Evolutionary conservation across 1,140 invertebrate species (phyloP).

Genomic region (Drosophila funebris): DNA sequence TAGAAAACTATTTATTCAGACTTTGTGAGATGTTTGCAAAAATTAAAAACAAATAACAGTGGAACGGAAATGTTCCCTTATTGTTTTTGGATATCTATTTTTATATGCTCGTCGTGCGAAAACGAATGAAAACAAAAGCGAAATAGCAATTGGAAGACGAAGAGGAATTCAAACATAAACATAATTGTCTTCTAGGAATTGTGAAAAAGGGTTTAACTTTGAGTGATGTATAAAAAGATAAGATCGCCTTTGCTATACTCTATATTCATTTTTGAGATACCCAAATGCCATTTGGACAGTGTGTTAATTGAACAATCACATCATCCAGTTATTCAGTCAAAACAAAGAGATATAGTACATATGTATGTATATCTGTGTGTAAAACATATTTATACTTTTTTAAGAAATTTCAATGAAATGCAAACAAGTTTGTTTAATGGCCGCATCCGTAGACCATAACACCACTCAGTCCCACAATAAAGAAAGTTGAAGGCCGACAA

Average conservation of each 20-base stretch:
- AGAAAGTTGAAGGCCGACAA: slow-evolving; percentile 78
- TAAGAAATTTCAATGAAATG: slow-evolving; percentile 63
- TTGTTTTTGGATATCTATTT: slow-evolving; percentile 12
- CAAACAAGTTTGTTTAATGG: slow-evolving; percentile 78
- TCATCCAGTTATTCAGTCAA: background rate
- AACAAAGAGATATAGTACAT: slow-evolving; percentile 12
- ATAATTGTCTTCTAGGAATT: slow-evolving; percentile 20
- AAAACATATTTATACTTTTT: slow-evolving; percentile 18
- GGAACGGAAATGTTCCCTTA: background rate
- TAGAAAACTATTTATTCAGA: slow-evolving; percentile 1
- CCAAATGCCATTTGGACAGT: background rate
- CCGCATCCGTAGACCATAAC: slow-evolving; percentile 52
- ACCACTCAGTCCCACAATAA: slow-evolving; percentile 53
- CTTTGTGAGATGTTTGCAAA: slow-evolving; percentile 11
- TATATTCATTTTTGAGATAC: slow-evolving; percentile 14
- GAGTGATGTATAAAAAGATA: background rate
- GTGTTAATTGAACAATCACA: background rate
- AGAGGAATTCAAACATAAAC: background rate
- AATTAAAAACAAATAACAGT: slow-evolving; percentile 19
- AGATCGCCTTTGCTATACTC: background rate
- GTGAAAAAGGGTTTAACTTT: background rate
- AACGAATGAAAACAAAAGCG: slow-evolving; percentile 17
- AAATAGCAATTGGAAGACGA: slow-evolving; percentile 11
- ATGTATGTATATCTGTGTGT: slow-evolving; percentile 26
- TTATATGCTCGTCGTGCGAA: background rate